Percentiles rank a stretch among this genome's conserved stretches.
Evolutionary conservation across 2,797 vertebrate species (phyloP).

Genomic region (Microctenopoma lineatum): DNA sequence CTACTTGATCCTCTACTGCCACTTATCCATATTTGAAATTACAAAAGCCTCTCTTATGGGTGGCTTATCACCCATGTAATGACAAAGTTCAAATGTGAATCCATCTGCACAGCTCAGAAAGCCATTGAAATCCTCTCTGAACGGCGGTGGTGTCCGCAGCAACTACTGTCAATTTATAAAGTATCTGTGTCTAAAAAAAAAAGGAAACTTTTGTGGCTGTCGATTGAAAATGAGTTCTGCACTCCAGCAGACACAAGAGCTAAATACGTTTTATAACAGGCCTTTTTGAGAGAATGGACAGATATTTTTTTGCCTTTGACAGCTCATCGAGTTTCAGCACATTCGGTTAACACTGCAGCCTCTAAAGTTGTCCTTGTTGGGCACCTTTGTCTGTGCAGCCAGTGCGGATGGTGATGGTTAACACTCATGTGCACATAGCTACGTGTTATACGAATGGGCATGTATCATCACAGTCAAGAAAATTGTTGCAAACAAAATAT

Average conservation of each 20-base stretch:
- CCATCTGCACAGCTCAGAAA: conserved; percentile 68
- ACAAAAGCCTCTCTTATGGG: conserved; percentile 75
- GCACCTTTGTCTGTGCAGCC: conserved; percentile 16
- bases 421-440: conserved; percentile 14
- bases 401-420: conserved; percentile 40
- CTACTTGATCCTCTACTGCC: conserved; percentile 72
- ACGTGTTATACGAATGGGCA: neutral
- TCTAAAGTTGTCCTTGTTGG: conserved; percentile 47
- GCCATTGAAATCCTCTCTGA: conserved; percentile 73
- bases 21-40: conserved; percentile 82
- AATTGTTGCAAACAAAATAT: neutral
- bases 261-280: conserved; percentile 38
- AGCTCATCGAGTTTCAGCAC: conserved; percentile 4
- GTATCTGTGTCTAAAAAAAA: conserved; percentile 40
- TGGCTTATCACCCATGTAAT: conserved; percentile 77
- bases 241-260: conserved; percentile 16
- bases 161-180: conserved; percentile 57
- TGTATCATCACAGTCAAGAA: conserved; percentile 11
- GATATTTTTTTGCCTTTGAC: conserved; percentile 12
- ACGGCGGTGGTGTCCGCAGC: conserved; percentile 43
- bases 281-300: conserved; percentile 20
- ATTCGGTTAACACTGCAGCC: conserved; percentile 9
- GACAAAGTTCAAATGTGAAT: conserved; percentile 82
- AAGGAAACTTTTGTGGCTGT: conserved; percentile 31
- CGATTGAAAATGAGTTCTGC: conserved; percentile 49